A percentile compares a stretch with the other conserved stretches of the same genome.
Evolutionary conservation across 2,797 vertebrate genomes (phyloP).

Genomic region (Paedocypris micromegethes): DNA sequence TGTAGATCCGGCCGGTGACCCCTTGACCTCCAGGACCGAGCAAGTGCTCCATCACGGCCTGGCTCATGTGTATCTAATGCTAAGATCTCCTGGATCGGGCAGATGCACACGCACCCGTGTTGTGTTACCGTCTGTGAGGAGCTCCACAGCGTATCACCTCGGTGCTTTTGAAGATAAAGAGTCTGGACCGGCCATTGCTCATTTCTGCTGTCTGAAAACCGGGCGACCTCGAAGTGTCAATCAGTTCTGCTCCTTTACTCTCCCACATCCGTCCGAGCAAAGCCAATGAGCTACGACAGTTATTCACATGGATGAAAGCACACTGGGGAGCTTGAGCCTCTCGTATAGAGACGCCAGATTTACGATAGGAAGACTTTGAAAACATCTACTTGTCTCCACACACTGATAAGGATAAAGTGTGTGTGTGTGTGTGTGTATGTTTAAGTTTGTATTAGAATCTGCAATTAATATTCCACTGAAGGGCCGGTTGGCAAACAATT

Average conservation of each 20-base stretch:
- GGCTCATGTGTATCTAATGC: constrained; percentile 58
- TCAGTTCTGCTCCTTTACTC: constrained; percentile 28
- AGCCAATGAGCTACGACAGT: constrained; percentile 17
- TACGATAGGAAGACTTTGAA: constrained; percentile 19
- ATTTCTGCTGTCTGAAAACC: constrained; percentile 25
- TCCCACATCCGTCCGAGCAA: constrained; percentile 16
- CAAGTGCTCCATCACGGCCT: constrained; percentile 53
- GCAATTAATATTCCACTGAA: too few species aligned
- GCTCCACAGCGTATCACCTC: constrained; percentile 16
- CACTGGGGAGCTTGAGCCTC: neutral
- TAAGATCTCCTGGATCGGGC: constrained; percentile 45
- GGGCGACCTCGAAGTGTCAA: constrained; percentile 17
- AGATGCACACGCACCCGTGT: constrained; percentile 41
- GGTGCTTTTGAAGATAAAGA: constrained; percentile 45
- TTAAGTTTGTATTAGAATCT: too few species aligned
- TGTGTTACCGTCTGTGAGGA: constrained; percentile 50
- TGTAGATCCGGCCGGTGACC: constrained; percentile 46
- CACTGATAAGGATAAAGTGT: constrained; percentile 9
- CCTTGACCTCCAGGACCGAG: constrained; percentile 48
- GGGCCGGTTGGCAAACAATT: neutral
- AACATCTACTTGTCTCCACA: constrained; percentile 21
- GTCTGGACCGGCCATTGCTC: constrained; percentile 26
- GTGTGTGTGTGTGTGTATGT: neutral
- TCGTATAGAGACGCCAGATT: constrained; percentile 14
- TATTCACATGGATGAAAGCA: constrained; percentile 26